Percentiles rank a stretch among this genome's conserved stretches.
phyloP scores from a whole-genome alignment of 2,113 vertebrate genomes.

The Lycaon pictus region DNA sequence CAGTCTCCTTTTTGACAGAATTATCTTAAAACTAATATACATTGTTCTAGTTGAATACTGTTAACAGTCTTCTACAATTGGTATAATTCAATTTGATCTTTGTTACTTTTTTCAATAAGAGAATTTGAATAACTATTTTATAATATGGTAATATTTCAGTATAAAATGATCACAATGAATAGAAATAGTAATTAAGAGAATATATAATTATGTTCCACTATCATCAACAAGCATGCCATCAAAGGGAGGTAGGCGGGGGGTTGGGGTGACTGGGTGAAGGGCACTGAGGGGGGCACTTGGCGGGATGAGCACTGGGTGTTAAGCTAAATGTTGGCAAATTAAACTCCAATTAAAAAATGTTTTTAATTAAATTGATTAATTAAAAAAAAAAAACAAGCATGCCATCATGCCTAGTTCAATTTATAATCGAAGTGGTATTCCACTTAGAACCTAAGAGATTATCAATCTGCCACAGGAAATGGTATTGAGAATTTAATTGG shows the following conservation, averaged over 20 bases:
- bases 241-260: background rate
- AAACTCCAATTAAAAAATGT: no score
- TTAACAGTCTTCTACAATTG: background rate
- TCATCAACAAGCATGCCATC: background rate
- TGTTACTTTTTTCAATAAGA: constrained; percentile 20
- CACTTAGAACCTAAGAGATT: background rate
- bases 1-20: constrained; percentile 26
- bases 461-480: constrained; percentile 19
- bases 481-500: constrained; percentile 34
- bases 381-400: background rate
- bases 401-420: constrained; percentile 23
- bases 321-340: no score
- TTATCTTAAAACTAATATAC: constrained; percentile 52
- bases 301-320: no score
- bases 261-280: no score
- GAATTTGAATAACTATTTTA: background rate
- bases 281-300: no score
- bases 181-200: constrained; percentile 46
- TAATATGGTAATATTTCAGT: background rate
- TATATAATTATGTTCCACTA: background rate
- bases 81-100: constrained; percentile 47
- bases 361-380: no score
- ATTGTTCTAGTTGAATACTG: background rate
- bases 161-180: constrained; percentile 51
- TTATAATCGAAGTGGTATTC: constrained; percentile 40